Base-by-base conservation (phyloP, 92 coral and sea anemone species). In the Pocillopora grandis region DNA sequence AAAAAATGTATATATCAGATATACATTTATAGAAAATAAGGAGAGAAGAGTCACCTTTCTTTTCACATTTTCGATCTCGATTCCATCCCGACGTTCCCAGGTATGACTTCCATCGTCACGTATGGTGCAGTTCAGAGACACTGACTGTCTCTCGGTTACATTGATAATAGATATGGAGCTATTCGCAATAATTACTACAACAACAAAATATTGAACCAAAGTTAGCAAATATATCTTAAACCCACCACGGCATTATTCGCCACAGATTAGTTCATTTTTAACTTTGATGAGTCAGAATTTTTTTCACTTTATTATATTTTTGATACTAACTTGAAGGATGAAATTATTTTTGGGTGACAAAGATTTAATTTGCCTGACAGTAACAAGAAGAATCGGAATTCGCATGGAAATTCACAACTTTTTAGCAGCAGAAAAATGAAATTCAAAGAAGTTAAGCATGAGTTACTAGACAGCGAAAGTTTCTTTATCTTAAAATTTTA, bases 1-100 rank as follows among this genome's bases (percentile, higher is more conserved):
- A 27, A 27, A 27, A 27, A 27, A 27, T 27, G 27, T 27, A 27
- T 27, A 27, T 27, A 27, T 27, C 27, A 27, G 27, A 27, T 27
- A 27, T 27, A 27, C 27, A 27, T 27, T 27, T 27, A 27, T 27
- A 27, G 27, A 27, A 27, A 27, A 27, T 27, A 27, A 42, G 49
- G 49, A 42, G 49, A 42, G 49, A 3, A 42, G 49, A 7, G 49
- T 42, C 48, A 62, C 27, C 49, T 9, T 0, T 11, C 86, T 72
- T 58, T 16, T 62, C 10, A 3, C 7, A 9, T 52, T 62, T 16
- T 15, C 35, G 56, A 52, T 65, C 2, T n/a, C 14, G 5, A 2
- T 23, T 16, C 86, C 74, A 14, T 83, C 86, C 31, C 23, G 3
- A 11, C 86, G 80, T 1, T 64, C 8, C 86, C 86, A 83, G 0